Percentiles rank a stretch among this genome's conserved stretches.
Conservation (phyloP, 2,888 invertebrate genomes). For the Xanthia icteritia region DNA sequence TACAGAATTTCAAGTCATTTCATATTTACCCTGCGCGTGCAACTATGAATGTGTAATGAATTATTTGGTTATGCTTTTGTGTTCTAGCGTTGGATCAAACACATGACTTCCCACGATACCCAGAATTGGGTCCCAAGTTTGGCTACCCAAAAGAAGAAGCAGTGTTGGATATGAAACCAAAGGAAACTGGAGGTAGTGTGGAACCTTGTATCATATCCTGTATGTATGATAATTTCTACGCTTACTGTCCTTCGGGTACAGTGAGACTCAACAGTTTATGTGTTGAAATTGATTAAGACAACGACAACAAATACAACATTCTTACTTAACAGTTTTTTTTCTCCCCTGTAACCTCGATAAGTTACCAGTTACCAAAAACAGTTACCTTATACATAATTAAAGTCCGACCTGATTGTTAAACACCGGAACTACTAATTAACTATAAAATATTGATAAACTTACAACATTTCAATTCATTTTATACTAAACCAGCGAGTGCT, state of each 20-base stretch:
- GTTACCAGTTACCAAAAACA: not conserved
- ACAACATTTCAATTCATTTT: not conserved
- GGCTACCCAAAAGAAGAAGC: too few species aligned
- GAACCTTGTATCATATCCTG: too few species aligned
- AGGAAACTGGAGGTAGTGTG: too few species aligned
- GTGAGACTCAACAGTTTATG: not conserved
- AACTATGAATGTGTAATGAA: too few species aligned
- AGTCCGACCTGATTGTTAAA: not conserved
- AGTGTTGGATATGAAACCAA: too few species aligned
- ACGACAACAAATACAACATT: not conserved
- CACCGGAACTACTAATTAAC: not conserved
- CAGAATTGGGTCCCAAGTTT: not conserved
- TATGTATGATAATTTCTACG: too few species aligned
- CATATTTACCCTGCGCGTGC: not conserved
- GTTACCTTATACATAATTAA: not conserved
- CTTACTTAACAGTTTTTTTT: not conserved
- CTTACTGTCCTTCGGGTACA: not conserved
- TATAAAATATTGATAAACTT: not conserved
- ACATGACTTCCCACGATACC: not conserved
- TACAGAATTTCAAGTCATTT: not conserved
- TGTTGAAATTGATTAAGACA: not conserved
- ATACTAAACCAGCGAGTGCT: not conserved
- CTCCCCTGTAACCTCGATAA: too few species aligned
- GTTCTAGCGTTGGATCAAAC: not conserved
- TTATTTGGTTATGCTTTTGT: constrained; percentile 10